Evolutionary conservation across 2,113 vertebrate species (phyloP).

Genomic region (Bos javanicus): DNA sequence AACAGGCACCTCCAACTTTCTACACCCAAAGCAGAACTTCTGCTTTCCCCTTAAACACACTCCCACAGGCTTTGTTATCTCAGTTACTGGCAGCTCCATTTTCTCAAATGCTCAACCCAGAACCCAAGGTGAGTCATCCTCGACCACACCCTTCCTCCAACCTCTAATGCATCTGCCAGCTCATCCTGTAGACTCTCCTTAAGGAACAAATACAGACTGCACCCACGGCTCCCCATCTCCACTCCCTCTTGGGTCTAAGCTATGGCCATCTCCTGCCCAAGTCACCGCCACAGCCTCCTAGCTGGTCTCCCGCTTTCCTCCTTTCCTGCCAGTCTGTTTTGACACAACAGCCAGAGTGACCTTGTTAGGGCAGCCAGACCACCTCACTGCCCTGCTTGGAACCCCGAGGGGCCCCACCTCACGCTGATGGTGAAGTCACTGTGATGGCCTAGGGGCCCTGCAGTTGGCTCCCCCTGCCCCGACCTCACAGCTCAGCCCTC

Average conservation of each 20-base stretch:
- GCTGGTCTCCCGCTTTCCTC: neutral
- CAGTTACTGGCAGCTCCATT: neutral
- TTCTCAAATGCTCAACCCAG: neutral
- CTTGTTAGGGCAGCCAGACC: neutral
- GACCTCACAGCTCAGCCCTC: neutral
- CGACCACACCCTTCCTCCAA: neutral
- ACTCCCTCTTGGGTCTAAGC: neutral
- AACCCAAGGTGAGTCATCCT: neutral
- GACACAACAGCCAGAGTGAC: neutral
- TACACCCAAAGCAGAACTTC: neutral
- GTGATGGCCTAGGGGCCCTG: neutral
- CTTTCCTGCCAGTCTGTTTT: neutral
- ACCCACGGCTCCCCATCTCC: neutral
- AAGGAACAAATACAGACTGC: neutral
- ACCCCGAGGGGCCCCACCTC: neutral
- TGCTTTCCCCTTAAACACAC: neutral
- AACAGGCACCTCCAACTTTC: neutral
- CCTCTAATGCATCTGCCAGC: neutral
- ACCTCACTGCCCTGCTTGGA: neutral
- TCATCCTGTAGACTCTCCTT: neutral
- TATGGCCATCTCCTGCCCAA: neutral
- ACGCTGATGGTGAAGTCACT: neutral
- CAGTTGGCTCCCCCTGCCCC: neutral
- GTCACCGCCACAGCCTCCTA: neutral
- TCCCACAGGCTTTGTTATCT: neutral